Evolutionary conservation across 2,797 vertebrate species (phyloP).

Genomic region (Dermochelys coriacea): DNA sequence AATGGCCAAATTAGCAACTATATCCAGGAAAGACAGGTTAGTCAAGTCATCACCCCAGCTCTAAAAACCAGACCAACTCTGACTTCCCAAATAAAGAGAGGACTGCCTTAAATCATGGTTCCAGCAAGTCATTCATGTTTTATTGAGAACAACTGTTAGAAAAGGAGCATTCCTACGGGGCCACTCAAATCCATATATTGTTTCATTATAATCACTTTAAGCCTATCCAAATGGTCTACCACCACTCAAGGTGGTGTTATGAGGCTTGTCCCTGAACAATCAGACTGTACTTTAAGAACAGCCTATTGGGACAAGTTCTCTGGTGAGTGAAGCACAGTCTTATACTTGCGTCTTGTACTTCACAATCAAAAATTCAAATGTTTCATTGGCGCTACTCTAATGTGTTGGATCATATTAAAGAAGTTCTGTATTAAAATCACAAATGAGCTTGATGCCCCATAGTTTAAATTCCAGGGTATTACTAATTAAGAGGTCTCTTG

Average conservation of each 20-base stretch:
- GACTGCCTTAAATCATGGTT: not conserved
- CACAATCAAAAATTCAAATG: not conserved
- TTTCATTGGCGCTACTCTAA: not conserved
- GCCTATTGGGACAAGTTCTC: not conserved
- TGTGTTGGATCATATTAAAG: too few relatives aligned
- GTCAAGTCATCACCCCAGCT: not conserved
- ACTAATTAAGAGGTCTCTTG: too few relatives aligned
- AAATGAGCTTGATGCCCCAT: too few relatives aligned
- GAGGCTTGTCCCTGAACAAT: not conserved
- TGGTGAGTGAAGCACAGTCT: not conserved
- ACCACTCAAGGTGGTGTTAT: not conserved
- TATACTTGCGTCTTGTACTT: too few relatives aligned
- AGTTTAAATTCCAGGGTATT: too few relatives aligned
- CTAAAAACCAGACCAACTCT: not conserved
- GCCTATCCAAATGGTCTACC: not conserved
- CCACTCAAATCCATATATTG: not conserved
- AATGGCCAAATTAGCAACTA: not conserved
- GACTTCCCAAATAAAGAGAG: not conserved
- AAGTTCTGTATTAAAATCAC: too few relatives aligned
- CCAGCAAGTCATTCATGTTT: not conserved
- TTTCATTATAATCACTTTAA: not conserved
- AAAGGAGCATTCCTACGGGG: not conserved
- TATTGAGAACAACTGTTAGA: not conserved
- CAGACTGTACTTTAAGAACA: not conserved
- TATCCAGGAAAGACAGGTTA: not conserved